Percentiles rank a stretch among this genome's conserved stretches.
Conservation (phyloP, 2,888 invertebrate species). For the Dysmachus trigonus region DNA sequence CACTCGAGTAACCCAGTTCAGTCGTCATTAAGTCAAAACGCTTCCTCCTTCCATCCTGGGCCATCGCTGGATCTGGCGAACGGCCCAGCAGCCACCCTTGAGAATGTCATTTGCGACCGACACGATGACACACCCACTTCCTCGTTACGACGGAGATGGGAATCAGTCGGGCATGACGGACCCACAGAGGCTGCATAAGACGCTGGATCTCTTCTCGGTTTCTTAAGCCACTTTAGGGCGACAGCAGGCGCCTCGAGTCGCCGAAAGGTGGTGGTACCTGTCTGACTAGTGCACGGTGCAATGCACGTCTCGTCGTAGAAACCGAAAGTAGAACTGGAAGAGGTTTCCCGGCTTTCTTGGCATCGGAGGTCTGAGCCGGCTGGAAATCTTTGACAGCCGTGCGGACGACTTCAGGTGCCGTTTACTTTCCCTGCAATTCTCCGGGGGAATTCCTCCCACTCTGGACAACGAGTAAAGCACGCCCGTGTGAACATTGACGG, state of each 20-base stretch:
- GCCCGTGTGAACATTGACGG: not conserved
- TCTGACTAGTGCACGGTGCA: not conserved
- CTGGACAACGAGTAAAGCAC: not conserved
- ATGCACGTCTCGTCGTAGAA: not conserved
- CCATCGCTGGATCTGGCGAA: not conserved
- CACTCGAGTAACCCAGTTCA: not conserved
- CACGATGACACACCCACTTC: slow-evolving; percentile 30
- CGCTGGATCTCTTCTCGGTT: slow-evolving; percentile 1
- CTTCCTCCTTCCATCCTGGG: not conserved
- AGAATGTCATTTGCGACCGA: slow-evolving; percentile 2
- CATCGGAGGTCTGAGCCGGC: not conserved
- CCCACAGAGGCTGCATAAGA: not conserved
- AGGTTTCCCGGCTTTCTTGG: not conserved
- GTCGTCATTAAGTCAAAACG: slow-evolving; percentile 17
- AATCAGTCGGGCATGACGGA: slow-evolving; percentile 11
- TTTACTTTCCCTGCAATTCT: not conserved
- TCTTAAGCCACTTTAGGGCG: not conserved
- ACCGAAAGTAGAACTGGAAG: slow-evolving; percentile 20
- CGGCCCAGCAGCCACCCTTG: slow-evolving; percentile 4
- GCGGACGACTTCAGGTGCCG: not conserved
- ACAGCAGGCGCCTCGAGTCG: not conserved
- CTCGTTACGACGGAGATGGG: not conserved
- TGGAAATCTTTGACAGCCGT: not conserved
- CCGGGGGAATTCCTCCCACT: slow-evolving; percentile 18
- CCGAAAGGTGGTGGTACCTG: not conserved